Evolutionary conservation across 1,140 invertebrate genomes (phyloP).

Genomic region (Cardiocondyla obscurior): DNA sequence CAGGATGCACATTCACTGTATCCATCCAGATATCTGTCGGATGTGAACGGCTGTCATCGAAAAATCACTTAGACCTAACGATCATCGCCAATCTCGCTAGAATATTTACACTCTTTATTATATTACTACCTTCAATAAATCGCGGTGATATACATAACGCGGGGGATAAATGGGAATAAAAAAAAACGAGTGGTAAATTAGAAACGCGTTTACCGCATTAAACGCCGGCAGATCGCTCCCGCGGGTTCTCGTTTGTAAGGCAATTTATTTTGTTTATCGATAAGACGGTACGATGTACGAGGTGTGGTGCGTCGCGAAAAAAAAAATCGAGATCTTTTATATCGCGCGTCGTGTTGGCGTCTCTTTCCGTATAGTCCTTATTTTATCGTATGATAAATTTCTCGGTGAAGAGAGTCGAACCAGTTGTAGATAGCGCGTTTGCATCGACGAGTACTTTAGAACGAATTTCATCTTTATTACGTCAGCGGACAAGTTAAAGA

Average conservation of each 20-base stretch:
- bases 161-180: slow-evolving; percentile 49
- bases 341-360: background rate
- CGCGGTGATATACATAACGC: slow-evolving; percentile 27
- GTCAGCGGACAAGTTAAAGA: background rate
- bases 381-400: slow-evolving; percentile 12
- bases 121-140: too few relatives aligned
- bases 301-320: background rate
- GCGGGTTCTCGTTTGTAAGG: slow-evolving; percentile 52
- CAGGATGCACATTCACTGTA: slow-evolving; percentile 52
- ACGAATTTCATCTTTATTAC: slow-evolving; percentile 8
- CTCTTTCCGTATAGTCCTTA: background rate
- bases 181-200: slow-evolving; percentile 44
- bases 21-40: slow-evolving; percentile 43
- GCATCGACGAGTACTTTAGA: background rate
- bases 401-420: background rate
- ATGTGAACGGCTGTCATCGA: slow-evolving; percentile 33
- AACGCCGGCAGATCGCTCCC: slow-evolving; percentile 14
- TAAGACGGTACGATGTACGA: background rate
- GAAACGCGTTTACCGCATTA: slow-evolving; percentile 46
- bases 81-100: slow-evolving; percentile 34
- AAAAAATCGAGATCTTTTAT: background rate
- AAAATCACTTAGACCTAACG: slow-evolving; percentile 36
- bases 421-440: slow-evolving; percentile 6
- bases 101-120: slow-evolving; percentile 1
- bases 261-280: slow-evolving; percentile 55